Percentiles rank a stretch among this genome's conserved stretches.
Evolutionary conservation across 2,113 vertebrate genomes (phyloP).

Genomic region (Astatotilapia flaviijosephi): DNA sequence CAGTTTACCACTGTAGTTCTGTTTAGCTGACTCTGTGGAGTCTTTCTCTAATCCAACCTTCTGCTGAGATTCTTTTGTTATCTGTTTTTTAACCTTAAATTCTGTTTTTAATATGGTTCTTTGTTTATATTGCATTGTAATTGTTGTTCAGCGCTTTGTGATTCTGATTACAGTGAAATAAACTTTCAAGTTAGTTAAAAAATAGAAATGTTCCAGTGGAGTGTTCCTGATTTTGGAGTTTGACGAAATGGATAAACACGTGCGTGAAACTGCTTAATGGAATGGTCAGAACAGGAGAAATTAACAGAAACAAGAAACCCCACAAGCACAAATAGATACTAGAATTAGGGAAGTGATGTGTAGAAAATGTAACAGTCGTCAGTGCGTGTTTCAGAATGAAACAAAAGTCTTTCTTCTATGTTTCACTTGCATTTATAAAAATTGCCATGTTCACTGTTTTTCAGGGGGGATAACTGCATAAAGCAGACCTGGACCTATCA

Average conservation of each 20-base stretch:
- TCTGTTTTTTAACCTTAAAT: rapidly evolving
- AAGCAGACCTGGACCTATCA: slow-evolving; percentile 41
- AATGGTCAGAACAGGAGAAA: background rate
- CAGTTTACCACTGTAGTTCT: background rate
- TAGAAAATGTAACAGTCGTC: background rate
- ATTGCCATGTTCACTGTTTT: background rate
- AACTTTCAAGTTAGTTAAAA: background rate
- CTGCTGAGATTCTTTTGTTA: background rate
- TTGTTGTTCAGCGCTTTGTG: background rate
- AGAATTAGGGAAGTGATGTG: background rate
- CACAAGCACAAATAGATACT: background rate
- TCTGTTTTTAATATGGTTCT: background rate
- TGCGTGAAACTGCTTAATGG: background rate
- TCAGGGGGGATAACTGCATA: slow-evolving; percentile 16
- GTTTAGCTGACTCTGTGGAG: background rate
- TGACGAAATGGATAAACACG: background rate
- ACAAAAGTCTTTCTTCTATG: background rate
- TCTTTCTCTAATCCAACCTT: background rate
- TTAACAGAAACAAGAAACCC: background rate
- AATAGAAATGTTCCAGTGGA: background rate
- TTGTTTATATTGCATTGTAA: background rate
- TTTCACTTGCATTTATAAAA: background rate
- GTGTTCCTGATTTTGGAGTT: background rate
- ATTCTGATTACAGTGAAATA: background rate
- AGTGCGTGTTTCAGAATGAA: background rate